These are phyloP conservation scores for Kryptopterus vitreolus DNA, from an alignment of 2,797 vertebrate genomes.

Conservation along the genomic window DNA sequence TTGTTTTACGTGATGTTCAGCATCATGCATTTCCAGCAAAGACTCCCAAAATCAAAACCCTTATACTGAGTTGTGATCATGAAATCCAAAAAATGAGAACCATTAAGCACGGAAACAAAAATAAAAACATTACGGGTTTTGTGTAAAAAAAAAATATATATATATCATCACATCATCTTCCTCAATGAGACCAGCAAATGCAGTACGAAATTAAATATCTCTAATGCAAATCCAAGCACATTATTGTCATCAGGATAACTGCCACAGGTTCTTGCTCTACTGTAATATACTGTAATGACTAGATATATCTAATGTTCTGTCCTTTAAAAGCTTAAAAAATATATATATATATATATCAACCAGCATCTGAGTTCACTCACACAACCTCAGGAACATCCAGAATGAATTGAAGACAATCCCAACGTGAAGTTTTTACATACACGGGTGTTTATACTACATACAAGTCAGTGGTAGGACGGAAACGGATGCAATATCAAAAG, in stretches of 20 bases:
- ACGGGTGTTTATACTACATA: conserved; percentile 22
- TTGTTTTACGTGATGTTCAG: conserved; percentile 63
- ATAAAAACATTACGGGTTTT: conserved; percentile 18
- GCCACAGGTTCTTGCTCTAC: conserved; percentile 27
- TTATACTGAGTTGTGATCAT: conserved; percentile 53
- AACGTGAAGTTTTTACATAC: conserved; percentile 31
- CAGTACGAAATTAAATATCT: conserved; percentile 32
- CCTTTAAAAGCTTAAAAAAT: conserved; percentile 23
- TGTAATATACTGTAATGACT: conserved; percentile 45
- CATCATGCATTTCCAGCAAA: conserved; percentile 65
- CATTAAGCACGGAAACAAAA: conserved; percentile 53
- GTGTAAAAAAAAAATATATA: conserved; percentile 25
- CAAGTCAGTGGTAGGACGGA: conserved; percentile 3
- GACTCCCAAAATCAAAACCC: conserved; percentile 49
- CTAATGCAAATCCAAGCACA: conserved; percentile 28
- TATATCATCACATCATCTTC: conserved; percentile 23
- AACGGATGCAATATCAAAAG: background rate
- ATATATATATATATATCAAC: conserved; percentile 8
- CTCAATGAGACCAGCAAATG: conserved; percentile 32
- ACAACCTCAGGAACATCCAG: conserved; percentile 33
- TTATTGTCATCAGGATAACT: conserved; percentile 18
- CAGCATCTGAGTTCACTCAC: conserved; percentile 23
- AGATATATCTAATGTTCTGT: conserved; percentile 43
- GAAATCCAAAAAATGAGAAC: conserved; percentile 60
- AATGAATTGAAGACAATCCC: conserved; percentile 31